phyloP scores from a whole-genome alignment of 2,888 invertebrate species.

The Stenurella melanura region DNA sequence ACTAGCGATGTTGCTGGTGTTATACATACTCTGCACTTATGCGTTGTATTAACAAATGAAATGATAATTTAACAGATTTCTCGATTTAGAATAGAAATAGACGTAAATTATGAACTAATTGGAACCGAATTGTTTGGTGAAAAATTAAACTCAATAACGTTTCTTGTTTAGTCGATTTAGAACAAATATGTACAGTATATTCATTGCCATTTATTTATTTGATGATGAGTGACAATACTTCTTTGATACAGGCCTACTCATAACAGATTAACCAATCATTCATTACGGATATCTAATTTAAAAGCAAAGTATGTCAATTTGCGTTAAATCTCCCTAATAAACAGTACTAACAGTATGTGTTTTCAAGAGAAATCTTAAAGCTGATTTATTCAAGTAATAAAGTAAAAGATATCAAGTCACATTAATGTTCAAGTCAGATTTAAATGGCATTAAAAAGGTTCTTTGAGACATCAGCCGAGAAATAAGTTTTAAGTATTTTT shows the following conservation, averaged over 20 bases:
- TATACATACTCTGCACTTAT: too few relatives aligned
- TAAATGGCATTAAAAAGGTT: constrained; percentile 51
- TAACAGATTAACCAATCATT: constrained; percentile 1
- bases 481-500: constrained; percentile 38
- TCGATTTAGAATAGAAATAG: too few relatives aligned
- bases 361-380: constrained; percentile 9
- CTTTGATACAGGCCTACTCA: not conserved
- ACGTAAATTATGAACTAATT: too few relatives aligned
- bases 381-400: constrained; percentile 33
- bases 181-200: too few relatives aligned
- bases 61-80: too few relatives aligned
- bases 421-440: constrained; percentile 54
- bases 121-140: too few relatives aligned
- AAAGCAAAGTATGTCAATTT: constrained; percentile 10
- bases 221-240: not conserved
- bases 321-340: constrained; percentile 21
- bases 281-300: not conserved
- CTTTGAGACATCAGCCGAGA: constrained; percentile 39
- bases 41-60: too few relatives aligned
- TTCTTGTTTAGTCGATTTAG: too few relatives aligned
- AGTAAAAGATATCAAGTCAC: constrained; percentile 49
- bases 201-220: not conserved
- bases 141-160: too few relatives aligned
- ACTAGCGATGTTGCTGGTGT: too few relatives aligned
- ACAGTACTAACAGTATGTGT: constrained; percentile 20